phyloP scores from a whole-genome alignment of 2,113 vertebrate genomes.

The Clarias macrocephalus region DNA sequence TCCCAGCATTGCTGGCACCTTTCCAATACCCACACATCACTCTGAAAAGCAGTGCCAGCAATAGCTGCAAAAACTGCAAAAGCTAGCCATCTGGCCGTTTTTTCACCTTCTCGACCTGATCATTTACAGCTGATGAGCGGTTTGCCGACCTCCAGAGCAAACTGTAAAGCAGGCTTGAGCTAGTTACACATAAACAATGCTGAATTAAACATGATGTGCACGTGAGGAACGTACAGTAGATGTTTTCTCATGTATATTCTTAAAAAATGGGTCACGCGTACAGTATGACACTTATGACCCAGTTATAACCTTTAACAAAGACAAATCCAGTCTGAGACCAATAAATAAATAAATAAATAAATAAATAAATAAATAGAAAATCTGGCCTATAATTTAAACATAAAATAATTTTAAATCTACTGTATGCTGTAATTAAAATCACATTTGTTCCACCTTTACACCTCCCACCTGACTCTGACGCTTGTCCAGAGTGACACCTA shows the following conservation, averaged over 20 bases:
- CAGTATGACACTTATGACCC: no score
- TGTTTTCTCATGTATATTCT: background rate
- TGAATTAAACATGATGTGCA: background rate
- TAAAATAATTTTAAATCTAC: background rate
- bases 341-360: background rate
- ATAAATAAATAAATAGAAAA: no score
- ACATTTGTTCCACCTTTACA: background rate
- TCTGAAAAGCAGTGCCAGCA: background rate
- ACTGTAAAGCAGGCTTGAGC: background rate
- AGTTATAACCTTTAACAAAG: background rate
- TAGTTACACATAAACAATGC: background rate
- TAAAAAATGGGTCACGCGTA: background rate
- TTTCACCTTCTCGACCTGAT: background rate
- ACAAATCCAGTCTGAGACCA: background rate
- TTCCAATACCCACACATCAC: background rate
- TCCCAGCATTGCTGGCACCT: background rate
- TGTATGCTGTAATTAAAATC: background rate
- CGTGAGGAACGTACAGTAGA: no score
- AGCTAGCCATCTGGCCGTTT: background rate
- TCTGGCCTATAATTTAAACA: no score
- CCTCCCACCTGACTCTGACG: background rate
- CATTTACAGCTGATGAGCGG: background rate
- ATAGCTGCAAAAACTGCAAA: slow-evolving; percentile 16
- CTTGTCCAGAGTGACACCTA: background rate
- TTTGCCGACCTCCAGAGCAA: background rate